Evolutionary conservation across 2,888 invertebrate species (phyloP), one percentile per base, ranked within the genome.

Genomic region (Parascotia fuliginaria): DNA sequence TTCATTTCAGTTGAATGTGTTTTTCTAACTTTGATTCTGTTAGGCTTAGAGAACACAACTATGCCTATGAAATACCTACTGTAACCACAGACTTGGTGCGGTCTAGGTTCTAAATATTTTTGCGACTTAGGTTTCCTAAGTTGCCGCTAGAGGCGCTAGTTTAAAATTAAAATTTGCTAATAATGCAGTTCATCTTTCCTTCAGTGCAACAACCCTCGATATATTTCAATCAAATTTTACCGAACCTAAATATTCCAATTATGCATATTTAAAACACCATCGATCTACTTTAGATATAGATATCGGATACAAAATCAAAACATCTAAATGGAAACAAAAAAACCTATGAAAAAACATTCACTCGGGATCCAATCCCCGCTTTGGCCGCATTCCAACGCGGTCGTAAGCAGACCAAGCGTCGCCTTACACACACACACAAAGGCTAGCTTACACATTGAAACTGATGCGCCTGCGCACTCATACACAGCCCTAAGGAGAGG

Each of bases 331-430:
- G 54, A 55, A 65, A 66, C 59, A 64, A 68, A 66, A n/a, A 66
- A 68, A 42, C 39, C 42, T 50, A 64, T 65, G 46, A 60, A 50
- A 59, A 65, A 32, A 61, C 65, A 66, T 68, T 66, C 65, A 55
- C 16, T 53, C 48, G 51, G 66, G 70, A 63, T 50, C 46, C 37
- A 42, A 56, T 51, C 59, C 54, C 63, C 50, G 42, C 65, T 55
- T 50, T 55, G 70, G 76, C 83, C 75, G 70, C 86, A 86, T 87
- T 87, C 86, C 87, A 58, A 52, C 49, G 73, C 61, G 64, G 59
- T 62, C 57, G 75, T 45, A 56, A 54, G 66, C 79, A 87, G 88
- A 87, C 88, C 73, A 58, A 43, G 55, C 78, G 88, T 70, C 88
- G 88, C 87, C 88, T n/a, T 61, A 39, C 24, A 33, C 14, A 52